A percentile compares a stretch with the other conserved stretches of the same genome.
phyloP scores from a whole-genome alignment of 2,888 invertebrate genomes.

The Dasysyrphus albostriatus region DNA sequence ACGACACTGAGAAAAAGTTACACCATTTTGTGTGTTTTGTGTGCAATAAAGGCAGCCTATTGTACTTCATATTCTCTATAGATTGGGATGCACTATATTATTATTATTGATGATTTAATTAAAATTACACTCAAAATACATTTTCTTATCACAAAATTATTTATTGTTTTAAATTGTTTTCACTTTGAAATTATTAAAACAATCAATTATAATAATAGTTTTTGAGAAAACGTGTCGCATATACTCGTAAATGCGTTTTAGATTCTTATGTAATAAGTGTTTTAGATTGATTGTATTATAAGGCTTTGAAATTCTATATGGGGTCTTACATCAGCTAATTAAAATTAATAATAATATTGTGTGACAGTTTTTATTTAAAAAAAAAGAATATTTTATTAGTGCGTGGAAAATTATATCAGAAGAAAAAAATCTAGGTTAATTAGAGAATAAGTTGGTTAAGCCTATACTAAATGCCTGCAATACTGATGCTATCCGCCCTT shows the following conservation, averaged over 20 bases:
- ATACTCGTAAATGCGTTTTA: slow-evolving; percentile 50
- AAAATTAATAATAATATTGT: not conserved
- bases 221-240: slow-evolving; percentile 30
- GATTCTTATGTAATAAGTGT: slow-evolving; percentile 19
- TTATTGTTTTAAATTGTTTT: slow-evolving; percentile 37
- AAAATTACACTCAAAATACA: slow-evolving; percentile 17
- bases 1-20: slow-evolving; percentile 21
- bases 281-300: slow-evolving; percentile 1
- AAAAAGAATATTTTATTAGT: not conserved
- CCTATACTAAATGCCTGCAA: too few species aligned
- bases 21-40: slow-evolving; percentile 11
- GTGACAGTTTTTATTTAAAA: slow-evolving; percentile 8
- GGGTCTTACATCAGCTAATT: slow-evolving; percentile 40
- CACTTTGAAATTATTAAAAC: slow-evolving; percentile 5
- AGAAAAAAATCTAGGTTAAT: too few species aligned
- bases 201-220: slow-evolving; percentile 19
- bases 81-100: slow-evolving; percentile 17
- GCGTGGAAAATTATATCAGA: not conserved
- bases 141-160: slow-evolving; percentile 45
- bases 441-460: too few species aligned
- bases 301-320: slow-evolving; percentile 27
- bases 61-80: slow-evolving; percentile 6
- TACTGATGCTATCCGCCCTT: too few species aligned
- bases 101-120: slow-evolving; percentile 28
- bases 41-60: slow-evolving; percentile 11